Evolutionary conservation across 2,888 invertebrate species (phyloP).

Genomic region (Acrocera orbiculus): DNA sequence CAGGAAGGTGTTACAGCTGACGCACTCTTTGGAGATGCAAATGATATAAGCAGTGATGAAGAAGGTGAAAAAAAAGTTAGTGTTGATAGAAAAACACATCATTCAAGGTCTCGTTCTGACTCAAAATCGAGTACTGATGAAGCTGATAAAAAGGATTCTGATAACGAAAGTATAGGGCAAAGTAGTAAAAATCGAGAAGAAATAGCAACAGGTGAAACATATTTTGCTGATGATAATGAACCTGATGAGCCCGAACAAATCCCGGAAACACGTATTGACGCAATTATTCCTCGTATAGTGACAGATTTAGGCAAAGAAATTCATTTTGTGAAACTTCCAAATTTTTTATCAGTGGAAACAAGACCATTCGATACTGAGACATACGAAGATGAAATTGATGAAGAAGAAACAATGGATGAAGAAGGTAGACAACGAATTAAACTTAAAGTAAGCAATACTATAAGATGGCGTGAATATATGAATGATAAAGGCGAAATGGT

Average conservation of each 20-base stretch:
- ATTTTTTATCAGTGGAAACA: slow-evolving; percentile 95
- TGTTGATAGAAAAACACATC: slow-evolving; percentile 21
- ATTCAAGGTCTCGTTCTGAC: slow-evolving; percentile 16
- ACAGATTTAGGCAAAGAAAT: slow-evolving; percentile 83
- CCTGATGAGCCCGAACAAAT: slow-evolving; percentile 61
- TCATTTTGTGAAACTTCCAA: slow-evolving; percentile 93
- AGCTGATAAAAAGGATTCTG: slow-evolving; percentile 21
- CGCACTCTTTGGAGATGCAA: slow-evolving; percentile 82
- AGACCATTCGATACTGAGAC: slow-evolving; percentile 86
- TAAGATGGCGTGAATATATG: slow-evolving; percentile 78
- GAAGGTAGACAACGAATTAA: slow-evolving; percentile 78
- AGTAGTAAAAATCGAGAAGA: slow-evolving; percentile 21
- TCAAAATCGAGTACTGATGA: slow-evolving; percentile 10
- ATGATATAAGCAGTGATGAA: slow-evolving; percentile 71
- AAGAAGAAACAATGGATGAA: slow-evolving; percentile 93
- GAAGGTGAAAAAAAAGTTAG: slow-evolving; percentile 21
- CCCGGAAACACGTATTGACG: slow-evolving; percentile 89
- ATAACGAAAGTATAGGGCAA: slow-evolving; percentile 35
- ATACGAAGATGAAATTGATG: slow-evolving; percentile 97
- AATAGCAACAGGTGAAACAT: slow-evolving; percentile 20
- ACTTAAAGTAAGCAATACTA: slow-evolving; percentile 92
- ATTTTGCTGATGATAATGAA: slow-evolving; percentile 19
- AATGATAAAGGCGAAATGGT: slow-evolving; percentile 64
- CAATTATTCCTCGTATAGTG: slow-evolving; percentile 88
- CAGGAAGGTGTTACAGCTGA: slow-evolving; percentile 41